Conservation (phyloP, 2,797 vertebrate species). For the Myiotriccus ornatus region DNA sequence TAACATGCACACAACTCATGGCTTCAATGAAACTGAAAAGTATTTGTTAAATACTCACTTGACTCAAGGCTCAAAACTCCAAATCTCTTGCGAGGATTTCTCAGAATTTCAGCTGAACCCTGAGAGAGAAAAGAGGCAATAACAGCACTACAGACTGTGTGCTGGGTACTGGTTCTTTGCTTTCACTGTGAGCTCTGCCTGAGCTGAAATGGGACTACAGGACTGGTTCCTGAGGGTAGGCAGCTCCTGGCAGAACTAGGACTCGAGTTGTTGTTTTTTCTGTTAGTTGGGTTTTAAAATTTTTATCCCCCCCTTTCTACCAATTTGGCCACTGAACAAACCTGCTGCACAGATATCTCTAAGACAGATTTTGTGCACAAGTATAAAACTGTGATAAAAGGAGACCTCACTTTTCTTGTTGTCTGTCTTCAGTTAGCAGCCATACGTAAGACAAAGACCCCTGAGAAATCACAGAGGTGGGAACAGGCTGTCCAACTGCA, state of each 20-base stretch:
- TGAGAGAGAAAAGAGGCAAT: background rate
- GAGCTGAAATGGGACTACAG: background rate
- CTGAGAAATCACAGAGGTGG: background rate
- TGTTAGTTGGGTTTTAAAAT: background rate
- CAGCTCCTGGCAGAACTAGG: background rate
- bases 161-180: background rate
- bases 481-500: background rate
- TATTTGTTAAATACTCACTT: background rate
- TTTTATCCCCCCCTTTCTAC: background rate
- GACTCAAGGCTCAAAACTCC: background rate
- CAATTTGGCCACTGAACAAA: background rate
- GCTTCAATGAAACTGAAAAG: background rate
- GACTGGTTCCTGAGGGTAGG: background rate
- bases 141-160: rapidly evolving
- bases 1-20: background rate
- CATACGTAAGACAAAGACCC: background rate
- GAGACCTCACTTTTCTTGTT: background rate
- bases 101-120: background rate
- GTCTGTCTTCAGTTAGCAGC: background rate
- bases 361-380: background rate
- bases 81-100: background rate
- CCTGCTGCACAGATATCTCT: background rate
- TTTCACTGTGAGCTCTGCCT: background rate
- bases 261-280: background rate
- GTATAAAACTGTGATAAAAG: background rate